Base-by-base conservation (phyloP, 2,888 invertebrate genomes). In the Dryomyza anilis region DNA sequence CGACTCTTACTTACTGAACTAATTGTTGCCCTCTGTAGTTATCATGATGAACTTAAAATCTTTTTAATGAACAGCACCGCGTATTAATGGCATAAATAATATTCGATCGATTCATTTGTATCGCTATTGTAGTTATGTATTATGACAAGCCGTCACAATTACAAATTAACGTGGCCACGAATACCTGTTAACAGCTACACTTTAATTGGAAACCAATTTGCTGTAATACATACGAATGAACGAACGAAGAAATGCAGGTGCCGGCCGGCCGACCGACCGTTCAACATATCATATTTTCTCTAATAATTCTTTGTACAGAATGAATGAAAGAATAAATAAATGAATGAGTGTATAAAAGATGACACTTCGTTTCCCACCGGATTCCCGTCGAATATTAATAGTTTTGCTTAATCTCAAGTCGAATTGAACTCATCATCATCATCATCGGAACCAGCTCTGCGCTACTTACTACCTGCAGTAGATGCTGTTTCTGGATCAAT, bases 61-160 rank as follows among this genome's bases (percentile, higher is more conserved):
- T n/a, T n/a, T n/a, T n/a, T n/a, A n/a, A n/a, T n/a, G n/a, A n/a
- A n/a, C n/a, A 39, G 39, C 14, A 6, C 16, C 8, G 16, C 43
- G n/a, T 19, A 50, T 27, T 50, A 50, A 12, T 14, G n/a, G 7
- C n/a, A 50, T 25, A 25, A 25, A 25, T 25, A 14, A 14, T 12
- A 1, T 19, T 14, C 25, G 7, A 23, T 25, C 27, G 27, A 25
- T 25, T 25, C 25, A 12, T 50, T 50, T 25, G 5, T 25, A 43
- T 2, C 3, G 16, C 43, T 14, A n/a, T n/a, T n/a, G 16, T 43
- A 43, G 25, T 45, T n/a, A 10, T 29, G 27, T 76, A 75, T 76
- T 78, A 72, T 78, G 76, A 76, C 76, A 76, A 74, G 69, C 72
- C 77, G 76, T 78, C 76, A 76, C 77, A 76, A 77, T 78, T 71